phyloP scores from a whole-genome alignment of 1,140 invertebrate species.

The Phocides pigmalion region DNA sequence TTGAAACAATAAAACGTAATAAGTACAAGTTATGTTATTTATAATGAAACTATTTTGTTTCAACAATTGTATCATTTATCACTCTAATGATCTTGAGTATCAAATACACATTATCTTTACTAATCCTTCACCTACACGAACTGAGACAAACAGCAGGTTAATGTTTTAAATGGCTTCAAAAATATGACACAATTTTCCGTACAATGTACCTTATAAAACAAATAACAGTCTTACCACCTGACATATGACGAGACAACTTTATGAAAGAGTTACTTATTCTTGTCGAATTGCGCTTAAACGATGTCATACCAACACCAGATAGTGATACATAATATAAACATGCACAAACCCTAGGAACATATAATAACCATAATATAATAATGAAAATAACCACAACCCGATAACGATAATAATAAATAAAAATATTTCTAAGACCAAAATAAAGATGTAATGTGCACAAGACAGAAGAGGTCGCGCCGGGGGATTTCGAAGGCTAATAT shows the following conservation, averaged over 20 bases:
- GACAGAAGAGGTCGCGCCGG: slow-evolving; percentile 51
- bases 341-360: slow-evolving; percentile 49
- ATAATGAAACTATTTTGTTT: too few relatives aligned
- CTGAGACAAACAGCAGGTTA: background rate
- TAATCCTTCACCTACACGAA: background rate
- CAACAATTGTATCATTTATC: too few relatives aligned
- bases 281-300: slow-evolving; percentile 47
- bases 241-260: too few relatives aligned
- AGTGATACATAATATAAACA: slow-evolving; percentile 46
- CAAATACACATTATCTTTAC: too few relatives aligned
- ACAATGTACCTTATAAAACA: background rate
- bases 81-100: too few relatives aligned
- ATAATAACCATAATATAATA: slow-evolving; percentile 45
- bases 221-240: background rate
- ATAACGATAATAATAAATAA: slow-evolving; percentile 45
- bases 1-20: too few relatives aligned
- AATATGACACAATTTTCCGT: too few relatives aligned
- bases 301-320: slow-evolving; percentile 79
- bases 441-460: slow-evolving; percentile 65
- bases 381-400: slow-evolving; percentile 55
- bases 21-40: too few relatives aligned
- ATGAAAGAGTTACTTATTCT: slow-evolving; percentile 28
- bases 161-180: background rate
- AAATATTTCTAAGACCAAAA: slow-evolving; percentile 58
- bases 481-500: slow-evolving; percentile 33